These are phyloP conservation scores for Haliclona indistincta DNA, from an alignment of 37 sponge, comb jelly and placozoan species.

Conservation along the genomic window DNA sequence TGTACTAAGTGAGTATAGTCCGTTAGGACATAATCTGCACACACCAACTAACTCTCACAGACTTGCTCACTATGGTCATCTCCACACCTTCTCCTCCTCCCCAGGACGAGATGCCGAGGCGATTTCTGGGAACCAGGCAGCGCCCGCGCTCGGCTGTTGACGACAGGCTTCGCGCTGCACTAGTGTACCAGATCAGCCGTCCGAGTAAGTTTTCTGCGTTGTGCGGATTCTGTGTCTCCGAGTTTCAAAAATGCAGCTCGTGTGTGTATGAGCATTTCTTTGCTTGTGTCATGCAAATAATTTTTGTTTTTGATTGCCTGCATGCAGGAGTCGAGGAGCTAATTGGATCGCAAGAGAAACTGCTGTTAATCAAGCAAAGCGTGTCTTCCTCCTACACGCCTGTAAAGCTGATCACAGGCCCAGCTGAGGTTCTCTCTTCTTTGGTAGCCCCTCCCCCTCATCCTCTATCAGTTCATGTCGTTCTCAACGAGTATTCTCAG, in stretches of 20 bases:
- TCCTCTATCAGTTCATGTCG: neutral
- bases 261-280: neutral
- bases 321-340: slow-evolving; percentile 35
- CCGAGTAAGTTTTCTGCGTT: slow-evolving; percentile 53
- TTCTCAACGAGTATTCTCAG: neutral
- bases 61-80: too few relatives aligned
- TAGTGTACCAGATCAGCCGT: slow-evolving; percentile 13
- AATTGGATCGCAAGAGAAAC: slow-evolving; percentile 43
- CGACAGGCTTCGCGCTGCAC: slow-evolving; percentile 24
- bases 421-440: slow-evolving; percentile 16
- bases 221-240: too few relatives aligned
- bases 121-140: slow-evolving; percentile 19
- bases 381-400: slow-evolving; percentile 8
- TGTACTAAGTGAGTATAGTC: too few relatives aligned
- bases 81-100: too few relatives aligned
- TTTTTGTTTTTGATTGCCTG: neutral
- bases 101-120: slow-evolving; percentile 57
- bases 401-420: slow-evolving; percentile 15
- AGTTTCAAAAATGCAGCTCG: too few relatives aligned
- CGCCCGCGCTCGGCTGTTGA: neutral
- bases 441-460: slow-evolving; percentile 4
- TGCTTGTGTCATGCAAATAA: neutral
- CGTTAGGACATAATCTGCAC: too few relatives aligned
- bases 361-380: slow-evolving; percentile 37
- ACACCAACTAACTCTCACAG: too few relatives aligned